Evolutionary conservation across 1,140 invertebrate species (phyloP).

Genomic region (Leptinotarsa undecemlineata): DNA sequence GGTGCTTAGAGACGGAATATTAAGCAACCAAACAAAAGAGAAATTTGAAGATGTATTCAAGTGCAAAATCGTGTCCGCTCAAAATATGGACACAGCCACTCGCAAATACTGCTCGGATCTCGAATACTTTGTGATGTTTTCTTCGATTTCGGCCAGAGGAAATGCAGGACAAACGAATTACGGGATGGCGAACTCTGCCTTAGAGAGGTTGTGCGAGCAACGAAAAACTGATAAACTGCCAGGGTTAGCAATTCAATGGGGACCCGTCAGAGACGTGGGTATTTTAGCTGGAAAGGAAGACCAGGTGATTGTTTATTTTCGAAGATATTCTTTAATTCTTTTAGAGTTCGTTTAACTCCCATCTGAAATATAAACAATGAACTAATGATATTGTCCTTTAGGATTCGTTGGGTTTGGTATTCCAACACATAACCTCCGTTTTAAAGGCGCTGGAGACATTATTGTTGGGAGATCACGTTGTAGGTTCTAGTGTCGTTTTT

Average conservation of each 20-base stretch:
- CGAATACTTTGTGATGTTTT: slow-evolving; percentile 68
- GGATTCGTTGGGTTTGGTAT: background rate
- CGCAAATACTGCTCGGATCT: slow-evolving; percentile 28
- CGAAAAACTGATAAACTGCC: slow-evolving; percentile 58
- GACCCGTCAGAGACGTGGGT: slow-evolving; percentile 61
- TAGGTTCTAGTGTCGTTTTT: slow-evolving; percentile 78
- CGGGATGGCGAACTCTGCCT: slow-evolving; percentile 64
- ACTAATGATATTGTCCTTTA: too few species aligned
- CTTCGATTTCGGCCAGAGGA: slow-evolving; percentile 77
- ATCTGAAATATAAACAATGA: too few species aligned
- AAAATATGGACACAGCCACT: slow-evolving; percentile 73
- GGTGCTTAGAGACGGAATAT: slow-evolving; percentile 81
- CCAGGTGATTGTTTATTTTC: too few species aligned
- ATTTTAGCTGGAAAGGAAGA: slow-evolving; percentile 39
- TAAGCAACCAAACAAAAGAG: slow-evolving; percentile 83
- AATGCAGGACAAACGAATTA: slow-evolving; percentile 81
- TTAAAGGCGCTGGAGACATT: slow-evolving; percentile 70
- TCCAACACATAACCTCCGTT: slow-evolving; percentile 63
- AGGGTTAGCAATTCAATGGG: slow-evolving; percentile 65
- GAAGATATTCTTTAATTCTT: too few species aligned
- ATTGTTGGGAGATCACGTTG: slow-evolving; percentile 65
- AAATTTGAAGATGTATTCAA: slow-evolving; percentile 75
- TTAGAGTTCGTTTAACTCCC: too few species aligned
- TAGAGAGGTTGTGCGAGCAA: slow-evolving; percentile 64
- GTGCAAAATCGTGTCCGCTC: slow-evolving; percentile 83